Conservation (phyloP, 2,113 vertebrate species). For the Dromas ardeola region DNA sequence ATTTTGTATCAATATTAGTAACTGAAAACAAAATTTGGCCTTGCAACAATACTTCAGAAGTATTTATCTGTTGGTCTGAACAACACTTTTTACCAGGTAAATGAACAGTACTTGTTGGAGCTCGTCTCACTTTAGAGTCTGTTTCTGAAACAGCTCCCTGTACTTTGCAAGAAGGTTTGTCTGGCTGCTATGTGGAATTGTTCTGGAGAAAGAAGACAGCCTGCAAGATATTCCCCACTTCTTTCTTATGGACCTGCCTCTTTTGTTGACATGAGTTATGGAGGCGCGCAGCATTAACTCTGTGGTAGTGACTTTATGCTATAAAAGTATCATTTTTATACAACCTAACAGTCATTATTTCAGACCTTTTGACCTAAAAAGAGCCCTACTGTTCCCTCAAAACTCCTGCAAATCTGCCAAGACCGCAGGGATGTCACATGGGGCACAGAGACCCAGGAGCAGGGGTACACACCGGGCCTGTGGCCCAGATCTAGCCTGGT, state of each 20-base stretch:
- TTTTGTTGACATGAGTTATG: background rate
- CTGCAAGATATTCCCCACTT: background rate
- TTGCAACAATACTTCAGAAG: background rate
- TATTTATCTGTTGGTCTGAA: background rate
- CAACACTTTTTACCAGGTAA: background rate
- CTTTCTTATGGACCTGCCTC: background rate
- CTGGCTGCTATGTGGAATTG: background rate
- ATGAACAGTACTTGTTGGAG: background rate
- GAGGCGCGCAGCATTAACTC: accelerated
- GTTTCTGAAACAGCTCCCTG: background rate
- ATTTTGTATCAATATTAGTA: background rate
- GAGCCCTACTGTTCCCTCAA: background rate
- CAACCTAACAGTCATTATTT: background rate
- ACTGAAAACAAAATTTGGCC: background rate
- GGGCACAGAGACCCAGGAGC: background rate
- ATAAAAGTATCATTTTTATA: background rate
- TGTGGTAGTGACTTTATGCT: background rate
- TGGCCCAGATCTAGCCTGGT: background rate
- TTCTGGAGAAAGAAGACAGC: background rate
- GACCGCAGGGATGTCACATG: background rate
- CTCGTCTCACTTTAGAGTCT: background rate
- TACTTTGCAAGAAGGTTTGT: background rate
- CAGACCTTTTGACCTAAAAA: background rate
- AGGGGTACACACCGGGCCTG: accelerated
- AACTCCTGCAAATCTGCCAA: background rate